Conservation (phyloP, 2,113 vertebrate genomes). For the Anoplopoma fimbria region DNA sequence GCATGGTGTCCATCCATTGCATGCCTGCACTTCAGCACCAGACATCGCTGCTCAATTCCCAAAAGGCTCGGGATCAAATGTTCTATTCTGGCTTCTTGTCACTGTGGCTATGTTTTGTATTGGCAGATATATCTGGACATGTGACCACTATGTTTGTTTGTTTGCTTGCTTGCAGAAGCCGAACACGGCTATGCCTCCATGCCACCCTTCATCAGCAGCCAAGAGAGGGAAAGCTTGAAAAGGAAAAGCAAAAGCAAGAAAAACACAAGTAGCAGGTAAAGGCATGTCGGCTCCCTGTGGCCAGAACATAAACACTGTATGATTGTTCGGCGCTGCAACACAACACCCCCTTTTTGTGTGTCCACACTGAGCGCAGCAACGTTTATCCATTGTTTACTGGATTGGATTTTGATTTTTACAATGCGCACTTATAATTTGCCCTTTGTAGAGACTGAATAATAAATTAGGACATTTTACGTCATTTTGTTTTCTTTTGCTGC, state of each 20-base stretch:
- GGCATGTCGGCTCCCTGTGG: slow-evolving; percentile 2
- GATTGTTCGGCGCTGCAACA: slow-evolving; percentile 23
- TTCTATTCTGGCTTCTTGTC: slow-evolving; percentile 17
- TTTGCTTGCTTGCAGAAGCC: slow-evolving; percentile 88
- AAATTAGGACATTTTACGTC: background rate
- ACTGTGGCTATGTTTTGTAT: slow-evolving; percentile 43
- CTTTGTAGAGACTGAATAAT: background rate
- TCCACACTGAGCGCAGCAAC: background rate
- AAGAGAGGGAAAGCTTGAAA: slow-evolving; percentile 89
- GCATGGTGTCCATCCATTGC: slow-evolving; percentile 40
- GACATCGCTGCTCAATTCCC: slow-evolving; percentile 4
- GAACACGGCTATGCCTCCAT: slow-evolving; percentile 96
- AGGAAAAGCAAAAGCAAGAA: slow-evolving; percentile 92
- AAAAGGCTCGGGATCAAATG: background rate
- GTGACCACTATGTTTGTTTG: slow-evolving; percentile 70
- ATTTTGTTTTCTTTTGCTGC: background rate
- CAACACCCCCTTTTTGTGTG: slow-evolving; percentile 10
- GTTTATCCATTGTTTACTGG: slow-evolving; percentile 4
- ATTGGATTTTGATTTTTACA: background rate
- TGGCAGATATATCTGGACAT: slow-evolving; percentile 47
- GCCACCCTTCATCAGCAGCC: slow-evolving; percentile 89
- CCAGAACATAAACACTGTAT: background rate
- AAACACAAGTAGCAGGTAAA: slow-evolving; percentile 92
- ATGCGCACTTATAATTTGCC: background rate
- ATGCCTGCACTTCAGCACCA: background rate